Conservation (phyloP, 1,140 invertebrate genomes). For the Forficula auricularia region DNA sequence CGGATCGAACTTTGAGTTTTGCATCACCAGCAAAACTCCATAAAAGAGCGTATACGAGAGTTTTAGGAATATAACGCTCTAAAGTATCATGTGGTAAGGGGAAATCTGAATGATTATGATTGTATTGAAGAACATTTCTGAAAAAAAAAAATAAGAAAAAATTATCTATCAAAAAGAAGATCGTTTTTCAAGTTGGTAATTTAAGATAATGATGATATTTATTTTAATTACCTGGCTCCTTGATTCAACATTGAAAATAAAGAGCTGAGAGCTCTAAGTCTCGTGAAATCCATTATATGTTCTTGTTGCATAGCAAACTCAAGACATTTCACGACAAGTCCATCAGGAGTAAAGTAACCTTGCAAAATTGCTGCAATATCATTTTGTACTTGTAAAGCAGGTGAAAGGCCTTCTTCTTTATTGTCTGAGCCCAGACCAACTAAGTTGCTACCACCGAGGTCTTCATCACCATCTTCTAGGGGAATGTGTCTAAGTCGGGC, state of each 20-base stretch:
- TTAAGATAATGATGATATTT: neutral
- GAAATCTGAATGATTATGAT: constrained; percentile 84
- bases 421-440: constrained; percentile 30
- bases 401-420: constrained; percentile 65
- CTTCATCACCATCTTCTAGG: constrained; percentile 82
- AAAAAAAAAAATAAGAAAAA: constrained; percentile 13
- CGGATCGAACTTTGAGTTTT: constrained; percentile 81
- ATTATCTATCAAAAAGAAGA: constrained; percentile 1
- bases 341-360: constrained; percentile 76
- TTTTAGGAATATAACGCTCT: constrained; percentile 86
- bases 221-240: constrained; percentile 47
- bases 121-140: constrained; percentile 83
- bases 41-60: constrained; percentile 76
- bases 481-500: constrained; percentile 69
- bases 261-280: constrained; percentile 80
- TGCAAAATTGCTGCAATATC: constrained; percentile 72
- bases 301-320: constrained; percentile 83
- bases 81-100: constrained; percentile 82
- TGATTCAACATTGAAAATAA: constrained; percentile 98
- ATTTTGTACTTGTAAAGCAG: constrained; percentile 67
- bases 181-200: too few species aligned
- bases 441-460: constrained; percentile 31
- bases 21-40: constrained; percentile 99
- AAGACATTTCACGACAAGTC: constrained; percentile 76
- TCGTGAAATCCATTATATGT: constrained; percentile 98